Base-by-base conservation (phyloP, 2,797 vertebrate species). In the Microctenopoma stevenorrisi region DNA sequence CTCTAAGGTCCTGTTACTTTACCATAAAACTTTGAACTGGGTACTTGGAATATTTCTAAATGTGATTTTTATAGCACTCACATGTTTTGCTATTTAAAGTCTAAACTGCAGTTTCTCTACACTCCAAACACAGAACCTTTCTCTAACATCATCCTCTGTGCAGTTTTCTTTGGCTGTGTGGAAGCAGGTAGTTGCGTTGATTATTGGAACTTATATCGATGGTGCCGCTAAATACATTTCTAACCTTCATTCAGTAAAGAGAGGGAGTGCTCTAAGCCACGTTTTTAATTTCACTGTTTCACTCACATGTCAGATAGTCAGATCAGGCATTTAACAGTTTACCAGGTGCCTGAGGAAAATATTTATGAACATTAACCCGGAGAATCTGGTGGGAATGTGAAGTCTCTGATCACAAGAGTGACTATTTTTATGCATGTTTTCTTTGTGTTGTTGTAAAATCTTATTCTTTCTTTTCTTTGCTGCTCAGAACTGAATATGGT, bases 51-150 rank as follows among this genome's bases (percentile, higher is more conserved):
- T 72, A 25, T 79, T 66, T 77, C 68, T 76, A 48, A 82, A 77
- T 66, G 3, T 68, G 55, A 72, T 70, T 64, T 68, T 73, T 75
- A 72, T 15, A 8, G 53, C 57, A 50, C 66, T 37, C 35, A 50
- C 18, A 65, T 55, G 37, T 58, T 54, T 13, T 56, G 28, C 79
- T 81, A 63, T 79, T 81, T 72, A 68, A 73, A 76, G 68, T 47
- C 43, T 22, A 62, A 66, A 76, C 43, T 38, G 52, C 56, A 58
- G 50, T 68, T 75, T 62, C 49, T 42, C 48, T 12, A 28, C 53
- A 35, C 26, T 18, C 38, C 42, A 68, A 28, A 72, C 52, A 55
- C 49, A 73, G 43, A 63, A 22, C 9, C 38, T 30, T 63, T 64
- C 18, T 50, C 68, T 48, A n/a, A 10, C 52, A 50, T 69, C 72